Conservation (phyloP, 2,113 vertebrate genomes). For the Oostethus manadensis region DNA sequence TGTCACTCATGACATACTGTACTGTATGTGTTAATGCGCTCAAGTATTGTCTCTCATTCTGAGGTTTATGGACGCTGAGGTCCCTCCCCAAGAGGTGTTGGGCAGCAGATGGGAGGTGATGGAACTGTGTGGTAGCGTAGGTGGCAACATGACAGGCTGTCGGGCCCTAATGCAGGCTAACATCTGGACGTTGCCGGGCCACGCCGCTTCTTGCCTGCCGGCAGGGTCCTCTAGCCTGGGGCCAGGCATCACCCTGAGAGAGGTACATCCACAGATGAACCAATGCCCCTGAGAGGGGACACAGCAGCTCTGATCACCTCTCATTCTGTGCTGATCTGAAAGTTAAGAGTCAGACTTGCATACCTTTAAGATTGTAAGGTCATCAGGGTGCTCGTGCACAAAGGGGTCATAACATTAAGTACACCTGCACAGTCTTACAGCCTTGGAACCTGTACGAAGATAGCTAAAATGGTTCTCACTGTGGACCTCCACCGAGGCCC, state of each 20-base stretch:
- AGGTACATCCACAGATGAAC: constrained; percentile 16
- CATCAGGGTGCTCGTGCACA: neutral
- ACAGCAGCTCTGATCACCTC: constrained; percentile 15
- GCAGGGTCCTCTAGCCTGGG: constrained; percentile 50
- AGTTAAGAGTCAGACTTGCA: neutral
- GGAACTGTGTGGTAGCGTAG: constrained; percentile 62
- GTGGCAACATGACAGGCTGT: constrained; percentile 67
- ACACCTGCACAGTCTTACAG: too few relatives aligned
- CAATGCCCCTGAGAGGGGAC: constrained; percentile 21
- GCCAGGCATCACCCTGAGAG: constrained; percentile 44
- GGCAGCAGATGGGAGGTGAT: constrained; percentile 69
- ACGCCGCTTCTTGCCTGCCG: constrained; percentile 42
- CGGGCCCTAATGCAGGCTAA: constrained; percentile 70
- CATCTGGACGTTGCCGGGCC: constrained; percentile 71
- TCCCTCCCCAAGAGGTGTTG: constrained; percentile 46
- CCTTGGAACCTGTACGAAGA: too few relatives aligned
- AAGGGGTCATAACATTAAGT: too few relatives aligned
- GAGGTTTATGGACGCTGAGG: constrained; percentile 15
- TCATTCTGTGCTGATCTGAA: constrained; percentile 2
- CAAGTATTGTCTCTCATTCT: constrained; percentile 17
- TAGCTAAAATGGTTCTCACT: too few relatives aligned
- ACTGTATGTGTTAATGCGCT: constrained; percentile 6
- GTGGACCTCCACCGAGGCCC: too few relatives aligned
- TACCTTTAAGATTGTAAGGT: neutral
- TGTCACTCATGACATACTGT: neutral